These are phyloP conservation scores for Bruchidius siliquastri DNA, from an alignment of 2,888 invertebrate genomes.

Conservation along the genomic window DNA sequence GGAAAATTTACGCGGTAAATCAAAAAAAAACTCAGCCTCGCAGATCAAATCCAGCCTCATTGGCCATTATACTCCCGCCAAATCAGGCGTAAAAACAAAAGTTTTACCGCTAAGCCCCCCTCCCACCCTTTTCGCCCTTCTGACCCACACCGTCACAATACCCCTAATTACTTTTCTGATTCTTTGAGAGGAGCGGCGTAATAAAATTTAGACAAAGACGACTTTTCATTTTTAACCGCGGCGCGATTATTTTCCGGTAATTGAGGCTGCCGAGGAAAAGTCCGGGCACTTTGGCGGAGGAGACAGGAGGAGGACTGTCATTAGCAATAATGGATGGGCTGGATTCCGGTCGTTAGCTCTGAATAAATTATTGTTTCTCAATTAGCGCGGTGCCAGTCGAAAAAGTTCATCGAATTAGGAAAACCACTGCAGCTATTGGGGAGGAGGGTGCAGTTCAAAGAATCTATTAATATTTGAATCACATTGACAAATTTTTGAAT, in stretches of 20 bases:
- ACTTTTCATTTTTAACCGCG: constrained; percentile 43
- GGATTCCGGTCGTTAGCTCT: constrained; percentile 39
- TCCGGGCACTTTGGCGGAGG: background rate
- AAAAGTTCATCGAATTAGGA: constrained; percentile 31
- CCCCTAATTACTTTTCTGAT: constrained; percentile 42
- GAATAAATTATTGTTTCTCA: constrained; percentile 48
- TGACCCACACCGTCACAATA: constrained; percentile 18
- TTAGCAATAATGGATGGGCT: constrained; percentile 46
- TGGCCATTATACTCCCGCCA: constrained; percentile 12
- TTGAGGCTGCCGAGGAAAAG: background rate
- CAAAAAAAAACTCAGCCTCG: no score
- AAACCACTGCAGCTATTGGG: constrained; percentile 21
- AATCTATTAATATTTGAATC: no score
- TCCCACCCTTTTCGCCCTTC: no score
- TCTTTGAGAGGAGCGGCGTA: constrained; percentile 39
- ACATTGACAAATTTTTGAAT: no score
- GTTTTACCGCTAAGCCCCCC: constrained; percentile 27
- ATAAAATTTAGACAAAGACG: constrained; percentile 36
- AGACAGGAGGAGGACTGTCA: constrained; percentile 35
- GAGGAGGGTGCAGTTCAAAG: background rate
- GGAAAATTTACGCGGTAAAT: no score
- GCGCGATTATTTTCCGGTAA: constrained; percentile 3
- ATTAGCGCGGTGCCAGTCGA: constrained; percentile 34
- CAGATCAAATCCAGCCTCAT: background rate
- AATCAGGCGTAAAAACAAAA: constrained; percentile 43